A percentile compares a stretch with the other conserved stretches of the same genome.
These are phyloP conservation scores for Sebastes minor DNA, from an alignment of 2,797 vertebrate species.

Conservation along the genomic window DNA sequence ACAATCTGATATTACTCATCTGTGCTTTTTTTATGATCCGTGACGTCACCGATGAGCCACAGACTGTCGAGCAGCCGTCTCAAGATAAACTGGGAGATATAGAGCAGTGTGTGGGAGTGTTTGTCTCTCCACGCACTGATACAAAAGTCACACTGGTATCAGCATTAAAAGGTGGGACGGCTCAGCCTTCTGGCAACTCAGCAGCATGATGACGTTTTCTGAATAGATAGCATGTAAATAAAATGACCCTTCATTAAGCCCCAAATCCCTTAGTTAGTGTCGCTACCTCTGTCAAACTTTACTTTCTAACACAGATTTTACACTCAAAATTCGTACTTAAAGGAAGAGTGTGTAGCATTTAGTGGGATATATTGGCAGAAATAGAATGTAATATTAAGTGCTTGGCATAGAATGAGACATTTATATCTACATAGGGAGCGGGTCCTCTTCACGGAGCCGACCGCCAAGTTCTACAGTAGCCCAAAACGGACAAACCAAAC, in stretches of 20 bases:
- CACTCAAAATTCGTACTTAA: not conserved
- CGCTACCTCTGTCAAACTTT: slow-evolving; percentile 4
- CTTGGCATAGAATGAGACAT: too few relatives aligned
- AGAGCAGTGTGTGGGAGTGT: slow-evolving; percentile 40
- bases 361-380: too few relatives aligned
- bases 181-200: slow-evolving; percentile 20
- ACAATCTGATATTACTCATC: slow-evolving; percentile 40
- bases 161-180: slow-evolving; percentile 1
- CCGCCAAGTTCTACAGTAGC: too few relatives aligned
- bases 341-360: too few relatives aligned
- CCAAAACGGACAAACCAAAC: too few relatives aligned
- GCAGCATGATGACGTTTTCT: slow-evolving; percentile 19
- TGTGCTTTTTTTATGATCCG: slow-evolving; percentile 10
- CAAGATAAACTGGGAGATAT: slow-evolving; percentile 31
- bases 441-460: too few relatives aligned
- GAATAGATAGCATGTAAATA: slow-evolving; percentile 45
- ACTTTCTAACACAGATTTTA: not conserved
- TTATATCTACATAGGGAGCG: too few relatives aligned
- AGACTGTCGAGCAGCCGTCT: slow-evolving; percentile 28
- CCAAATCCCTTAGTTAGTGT: not conserved
- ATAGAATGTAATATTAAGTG: too few relatives aligned
- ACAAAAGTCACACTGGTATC: slow-evolving; percentile 43
- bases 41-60: slow-evolving; percentile 33
- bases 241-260: not conserved
- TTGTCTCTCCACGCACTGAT: slow-evolving; percentile 14